These are phyloP conservation scores for Eulacestoma nigropectus DNA, from an alignment of 2,113 vertebrate genomes.

Conservation along the genomic window DNA sequence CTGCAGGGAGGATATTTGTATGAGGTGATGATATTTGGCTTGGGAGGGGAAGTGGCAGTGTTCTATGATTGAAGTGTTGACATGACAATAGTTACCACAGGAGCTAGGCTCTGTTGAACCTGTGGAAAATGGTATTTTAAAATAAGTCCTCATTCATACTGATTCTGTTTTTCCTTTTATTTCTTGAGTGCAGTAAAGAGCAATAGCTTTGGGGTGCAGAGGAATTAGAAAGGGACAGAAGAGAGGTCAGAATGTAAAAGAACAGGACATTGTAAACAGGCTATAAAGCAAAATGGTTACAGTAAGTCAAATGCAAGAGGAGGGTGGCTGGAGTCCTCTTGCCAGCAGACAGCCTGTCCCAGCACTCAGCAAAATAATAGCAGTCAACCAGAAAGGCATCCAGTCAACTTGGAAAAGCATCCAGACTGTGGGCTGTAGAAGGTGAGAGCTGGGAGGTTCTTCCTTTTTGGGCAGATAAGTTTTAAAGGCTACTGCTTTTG, in stretches of 20 bases:
- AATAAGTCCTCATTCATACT: not conserved
- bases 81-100: not conserved
- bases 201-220: not conserved
- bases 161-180: not conserved
- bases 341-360: slow-evolving; percentile 47
- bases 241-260: not conserved
- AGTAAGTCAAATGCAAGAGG: not conserved
- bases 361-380: slow-evolving; percentile 37
- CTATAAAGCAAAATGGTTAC: not conserved
- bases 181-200: not conserved
- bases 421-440: slow-evolving; percentile 31
- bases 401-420: slow-evolving; percentile 33
- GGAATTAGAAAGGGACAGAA: not conserved
- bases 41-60: slow-evolving; percentile 3
- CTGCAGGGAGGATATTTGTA: not conserved
- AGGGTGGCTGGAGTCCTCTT: not conserved
- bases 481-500: not conserved
- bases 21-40: not conserved
- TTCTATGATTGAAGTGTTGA: not conserved
- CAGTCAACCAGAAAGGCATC: slow-evolving; percentile 64
- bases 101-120: not conserved
- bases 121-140: not conserved
- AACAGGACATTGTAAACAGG: not conserved
- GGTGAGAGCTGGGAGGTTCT: slow-evolving; percentile 1
- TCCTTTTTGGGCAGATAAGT: not conserved